phyloP scores from a whole-genome alignment of 1,140 invertebrate genomes.

The Dufourea novaeangliae region DNA sequence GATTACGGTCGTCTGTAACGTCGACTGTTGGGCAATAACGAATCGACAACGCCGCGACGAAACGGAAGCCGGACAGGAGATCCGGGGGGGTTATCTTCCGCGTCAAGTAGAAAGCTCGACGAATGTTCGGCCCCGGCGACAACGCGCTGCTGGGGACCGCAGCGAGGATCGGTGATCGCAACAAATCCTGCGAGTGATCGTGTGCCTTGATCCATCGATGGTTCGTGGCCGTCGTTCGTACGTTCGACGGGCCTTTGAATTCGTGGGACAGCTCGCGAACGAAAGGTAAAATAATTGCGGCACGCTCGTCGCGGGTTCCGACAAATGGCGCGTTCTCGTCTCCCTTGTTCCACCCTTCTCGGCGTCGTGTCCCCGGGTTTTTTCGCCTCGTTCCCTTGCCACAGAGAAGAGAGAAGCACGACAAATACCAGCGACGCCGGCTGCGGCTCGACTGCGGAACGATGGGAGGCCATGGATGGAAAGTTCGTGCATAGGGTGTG shows the following conservation, averaged over 20 bases:
- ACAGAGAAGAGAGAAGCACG: neutral
- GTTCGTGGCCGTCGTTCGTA: neutral
- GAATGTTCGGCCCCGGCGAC: conserved; percentile 46
- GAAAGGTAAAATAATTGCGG: conserved; percentile 36
- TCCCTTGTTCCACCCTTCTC: neutral
- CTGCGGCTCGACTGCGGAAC: neutral
- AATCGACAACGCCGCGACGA: conserved; percentile 5
- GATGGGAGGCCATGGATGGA: neutral
- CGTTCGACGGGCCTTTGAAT: conserved; percentile 9
- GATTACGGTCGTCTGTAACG: no score
- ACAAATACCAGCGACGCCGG: conserved; percentile 23
- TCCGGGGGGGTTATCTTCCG: conserved; percentile 20
- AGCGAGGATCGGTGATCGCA: conserved; percentile 31
- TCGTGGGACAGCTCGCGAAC: neutral
- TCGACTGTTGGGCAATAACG: conserved; percentile 13
- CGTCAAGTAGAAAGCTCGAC: conserved; percentile 58
- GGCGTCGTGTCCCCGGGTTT: no score
- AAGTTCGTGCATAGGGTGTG: conserved; percentile 3
- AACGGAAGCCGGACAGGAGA: conserved; percentile 3
- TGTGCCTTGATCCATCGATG: neutral
- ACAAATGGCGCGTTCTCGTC: conserved; percentile 14
- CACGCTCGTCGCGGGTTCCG: conserved; percentile 13
- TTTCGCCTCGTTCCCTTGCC: neutral
- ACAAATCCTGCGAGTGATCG: conserved; percentile 24
- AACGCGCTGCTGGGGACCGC: neutral